Evolutionary conservation across 2,797 vertebrate species (phyloP), one percentile per base, ranked within the genome.

Genomic region (Halcyon smyrnensis): DNA sequence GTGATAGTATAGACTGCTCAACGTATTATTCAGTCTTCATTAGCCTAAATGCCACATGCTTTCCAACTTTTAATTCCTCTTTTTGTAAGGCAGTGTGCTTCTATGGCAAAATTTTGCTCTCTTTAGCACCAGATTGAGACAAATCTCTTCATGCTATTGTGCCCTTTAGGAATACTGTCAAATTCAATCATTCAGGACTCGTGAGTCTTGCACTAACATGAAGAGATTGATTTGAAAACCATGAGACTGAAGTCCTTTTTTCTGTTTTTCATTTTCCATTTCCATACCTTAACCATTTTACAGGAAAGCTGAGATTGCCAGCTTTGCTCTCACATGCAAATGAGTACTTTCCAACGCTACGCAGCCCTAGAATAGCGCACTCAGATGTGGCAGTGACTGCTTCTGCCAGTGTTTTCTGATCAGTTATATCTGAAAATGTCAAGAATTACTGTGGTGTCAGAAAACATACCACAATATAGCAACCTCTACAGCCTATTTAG

Each of bases 121-220:
- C 77, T 94, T 93, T 96, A 92, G 76, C 80, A 87, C 77, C 74
- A 84, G 80, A 43, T 57, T 95, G 87, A 94, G 93, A 88, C 63
- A 91, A 89, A 96, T 96, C 85, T 88, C 84, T 95, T 92, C 76
- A 84, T 81, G 92, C 79, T 92, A 2, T 76, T 78, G 73, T 95
- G 91, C 92, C 95, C 92, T 96, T 91, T 37, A 95, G 87, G 79
- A 96, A 86, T 88, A 84, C 82, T 96, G 96, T 96, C 96, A 96
- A 90, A 94, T 96, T 91, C 80, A 96, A 94, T 96, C 88, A 95
- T 63, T 90, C 96, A 93, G 74, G 67, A 95, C 83, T 93, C 62
- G 14, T 12, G 57, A 87, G 82, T 89, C 91, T 75, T 95, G 92
- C 91, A 89, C 91, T 94, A 95, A 95, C 87, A 81, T 41, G 91